Conservation (phyloP, 2,113 vertebrate genomes). For the Megaceryle maxima region DNA sequence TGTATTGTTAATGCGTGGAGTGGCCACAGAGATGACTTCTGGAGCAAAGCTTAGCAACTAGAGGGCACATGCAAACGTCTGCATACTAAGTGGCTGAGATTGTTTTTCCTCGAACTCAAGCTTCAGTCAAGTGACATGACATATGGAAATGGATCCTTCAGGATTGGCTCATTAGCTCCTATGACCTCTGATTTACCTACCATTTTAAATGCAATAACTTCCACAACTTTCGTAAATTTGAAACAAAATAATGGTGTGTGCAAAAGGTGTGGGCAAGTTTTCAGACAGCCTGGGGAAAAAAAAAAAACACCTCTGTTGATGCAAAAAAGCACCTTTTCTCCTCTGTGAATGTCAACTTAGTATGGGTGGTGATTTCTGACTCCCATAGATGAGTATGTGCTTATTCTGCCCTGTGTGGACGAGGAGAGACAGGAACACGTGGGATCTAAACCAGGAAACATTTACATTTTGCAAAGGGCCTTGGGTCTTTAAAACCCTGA, state of each 20-base stretch:
- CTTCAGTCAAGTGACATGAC: neutral
- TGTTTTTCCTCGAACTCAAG: slow-evolving; percentile 13
- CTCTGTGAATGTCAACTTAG: neutral
- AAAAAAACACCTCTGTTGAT: neutral
- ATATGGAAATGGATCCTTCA: neutral
- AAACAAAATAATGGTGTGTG: neutral
- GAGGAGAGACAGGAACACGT: neutral
- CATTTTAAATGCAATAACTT: neutral
- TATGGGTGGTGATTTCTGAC: neutral
- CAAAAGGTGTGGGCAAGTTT: neutral
- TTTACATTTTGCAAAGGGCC: neutral
- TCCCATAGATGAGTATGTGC: neutral
- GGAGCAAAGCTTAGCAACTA: neutral
- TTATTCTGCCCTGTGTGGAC: neutral
- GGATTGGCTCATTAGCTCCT: neutral
- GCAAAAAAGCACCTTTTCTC: neutral
- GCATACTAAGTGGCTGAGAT: neutral
- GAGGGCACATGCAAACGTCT: neutral
- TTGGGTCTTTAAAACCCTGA: neutral
- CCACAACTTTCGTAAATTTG: neutral
- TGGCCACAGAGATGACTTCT: neutral
- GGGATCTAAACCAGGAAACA: neutral
- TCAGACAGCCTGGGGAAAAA: neutral
- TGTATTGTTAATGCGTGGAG: neutral
- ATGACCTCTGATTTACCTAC: neutral